These are phyloP conservation scores for Montifringilla adamsi DNA, from an alignment of 2,113 vertebrate species.

Conservation along the genomic window DNA sequence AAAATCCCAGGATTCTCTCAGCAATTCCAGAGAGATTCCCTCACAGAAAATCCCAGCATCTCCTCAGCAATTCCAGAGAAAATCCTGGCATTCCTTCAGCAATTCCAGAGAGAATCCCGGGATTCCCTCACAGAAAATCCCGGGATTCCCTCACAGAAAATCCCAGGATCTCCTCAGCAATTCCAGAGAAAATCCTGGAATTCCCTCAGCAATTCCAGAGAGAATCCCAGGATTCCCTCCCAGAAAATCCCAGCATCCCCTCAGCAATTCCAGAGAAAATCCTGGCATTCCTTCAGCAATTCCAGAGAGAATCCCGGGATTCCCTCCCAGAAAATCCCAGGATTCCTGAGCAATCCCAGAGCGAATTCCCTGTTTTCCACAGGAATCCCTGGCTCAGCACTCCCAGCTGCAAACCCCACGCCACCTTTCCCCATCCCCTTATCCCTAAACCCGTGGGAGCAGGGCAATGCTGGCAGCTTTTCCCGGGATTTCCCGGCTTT, in stretches of 20 bases:
- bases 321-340: too few relatives aligned
- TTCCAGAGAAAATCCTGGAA: not conserved
- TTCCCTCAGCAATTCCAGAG: not conserved
- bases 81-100: not conserved
- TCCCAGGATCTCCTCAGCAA: too few relatives aligned
- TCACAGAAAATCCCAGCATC: not conserved
- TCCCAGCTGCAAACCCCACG: not conserved
- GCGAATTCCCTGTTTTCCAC: not conserved
- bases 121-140: too few relatives aligned
- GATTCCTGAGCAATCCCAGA: too few relatives aligned
- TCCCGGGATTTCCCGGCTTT: not conserved
- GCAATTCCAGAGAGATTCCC: too few relatives aligned
- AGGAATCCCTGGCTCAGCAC: not conserved
- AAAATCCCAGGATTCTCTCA: too few relatives aligned
- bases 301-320: too few relatives aligned
- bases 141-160: too few relatives aligned
- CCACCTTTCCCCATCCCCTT: not conserved
- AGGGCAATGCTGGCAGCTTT: not conserved
- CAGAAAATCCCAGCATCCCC: too few relatives aligned
- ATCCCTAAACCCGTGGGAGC: not conserved
- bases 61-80: too few relatives aligned
- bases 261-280: too few relatives aligned
- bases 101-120: not conserved
- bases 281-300: too few relatives aligned
- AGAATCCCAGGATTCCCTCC: not conserved